Evolutionary conservation across 2,113 vertebrate species (phyloP), one percentile per base, ranked within the genome.

Genomic region (Marmota monax): DNA sequence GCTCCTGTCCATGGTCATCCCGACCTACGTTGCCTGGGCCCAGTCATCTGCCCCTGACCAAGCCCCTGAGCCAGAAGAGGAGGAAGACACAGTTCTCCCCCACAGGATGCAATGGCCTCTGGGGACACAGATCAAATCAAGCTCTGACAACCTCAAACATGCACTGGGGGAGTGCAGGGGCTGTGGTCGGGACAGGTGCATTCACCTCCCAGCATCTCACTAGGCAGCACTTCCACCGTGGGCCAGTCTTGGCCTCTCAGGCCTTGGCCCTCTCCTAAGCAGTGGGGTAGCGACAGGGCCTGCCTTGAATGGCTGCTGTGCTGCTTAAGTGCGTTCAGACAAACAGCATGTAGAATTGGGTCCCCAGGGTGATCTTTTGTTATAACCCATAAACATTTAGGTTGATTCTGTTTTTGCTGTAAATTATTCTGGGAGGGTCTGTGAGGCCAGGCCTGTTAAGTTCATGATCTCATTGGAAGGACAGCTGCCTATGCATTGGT

Each of bases 401-500:
- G 7, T 22, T 11, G 29, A 7, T 63, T 42, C 10, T n/a, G 32
- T 39, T 32, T 13, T 56, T 22, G 14, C 7, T 72, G 23, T 34
- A 48, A 82, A 73, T 51, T 13, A 5, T 2, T 25, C 56, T 7
- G 9, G 5, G 23, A 72, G 17, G 72, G 65, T 67, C 84, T 48
- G 23, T 2, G 51, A 80, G 70, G 53, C 32, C 45, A 16, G 73
- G 73, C 51, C 56, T 16, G 4, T 17, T 8, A 5, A 32, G 51
- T 25, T 20, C 12, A 22, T 4, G 18, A 12, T 27, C 67, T 93
- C 7, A 14, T 23, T 51, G 58, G 10, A 56, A 63, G 48, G 8
- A n/a, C 23, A 1, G 39, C 29, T n/a, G 8, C 37, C 7, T 0
- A 0, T 4, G 61, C 20, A 11, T 0, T 0, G 1, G 48, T 32